Evolutionary conservation across 2,113 vertebrate species (phyloP), one percentile per base, ranked within the genome.

Genomic region (Nipponia nippon): DNA sequence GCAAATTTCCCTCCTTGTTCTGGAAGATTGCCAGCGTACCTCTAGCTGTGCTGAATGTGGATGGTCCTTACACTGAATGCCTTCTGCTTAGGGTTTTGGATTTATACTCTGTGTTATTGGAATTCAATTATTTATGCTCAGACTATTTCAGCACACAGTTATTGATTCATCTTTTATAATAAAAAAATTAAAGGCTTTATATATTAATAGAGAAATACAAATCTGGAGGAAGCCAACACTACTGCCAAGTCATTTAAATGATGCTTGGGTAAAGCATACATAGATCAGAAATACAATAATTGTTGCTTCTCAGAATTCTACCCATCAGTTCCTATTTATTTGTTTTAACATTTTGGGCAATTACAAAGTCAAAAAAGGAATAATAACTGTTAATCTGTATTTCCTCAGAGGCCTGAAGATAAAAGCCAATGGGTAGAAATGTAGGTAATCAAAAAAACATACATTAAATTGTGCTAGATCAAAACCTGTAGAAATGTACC

Each of bases 11-110:
- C 29, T 12, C 36, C 15, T 46, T 19, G 2, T 34, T 76, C 44
- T 62, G 19, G 26, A 76, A 69, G 26, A 13, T 11, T 2, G 1
- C 7, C 56, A 61, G 8, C 0, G 6, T 42, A 26, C 20, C 15
- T 82, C 21, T 27, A n/a, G 34, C 17, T 83, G 26, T 40, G n/a
- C 29, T 56, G 22, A 30, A 8, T 22, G 29, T 29, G 7, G 4
- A 21, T 3, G 4, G 7, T 58, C 10, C 47, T 27, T 32, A 25
- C 14, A 13, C 46, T 44, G 27, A 75, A n/a, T 36, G 8, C 9
- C 16, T 67, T 90, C 61, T 83, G 17, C 29, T 67, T 38, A 36
- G 13, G 27, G 7, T 5, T 76, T 90, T 36, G 50, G 44, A 38
- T 65, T 90, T 83, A 22, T 44, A 22, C 3, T 47, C 29, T 63